A percentile compares a stretch with the other conserved stretches of the same genome.
These are phyloP conservation scores for Anolis carolinensis DNA, from an alignment of 2,113 vertebrate species.

Conservation along the genomic window DNA sequence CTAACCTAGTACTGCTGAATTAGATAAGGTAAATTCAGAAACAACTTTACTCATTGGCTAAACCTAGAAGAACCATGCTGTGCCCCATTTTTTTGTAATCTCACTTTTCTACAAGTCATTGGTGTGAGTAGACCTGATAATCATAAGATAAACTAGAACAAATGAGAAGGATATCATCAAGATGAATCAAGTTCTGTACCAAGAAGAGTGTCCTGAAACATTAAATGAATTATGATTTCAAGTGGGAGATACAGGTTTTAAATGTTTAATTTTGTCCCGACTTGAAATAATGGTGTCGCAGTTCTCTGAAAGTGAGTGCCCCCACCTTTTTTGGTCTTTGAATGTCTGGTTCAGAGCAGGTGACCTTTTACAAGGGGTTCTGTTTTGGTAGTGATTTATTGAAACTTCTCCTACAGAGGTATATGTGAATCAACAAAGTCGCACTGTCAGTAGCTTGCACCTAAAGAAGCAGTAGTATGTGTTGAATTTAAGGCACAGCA, in stretches of 20 bases:
- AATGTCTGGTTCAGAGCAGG: not conserved
- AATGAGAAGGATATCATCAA: not conserved
- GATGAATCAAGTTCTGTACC: not conserved
- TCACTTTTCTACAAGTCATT: not conserved
- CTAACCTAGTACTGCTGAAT: not conserved
- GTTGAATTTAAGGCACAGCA: slow-evolving; percentile 1
- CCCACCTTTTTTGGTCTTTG: not conserved
- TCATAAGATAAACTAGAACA: not conserved
- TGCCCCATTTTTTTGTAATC: not conserved
- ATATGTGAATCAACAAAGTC: slow-evolving; percentile 11
- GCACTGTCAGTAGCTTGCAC: not conserved
- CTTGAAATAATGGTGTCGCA: not conserved
- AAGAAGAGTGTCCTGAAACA: not conserved
- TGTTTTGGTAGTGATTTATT: slow-evolving; percentile 16
- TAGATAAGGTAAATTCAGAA: not conserved
- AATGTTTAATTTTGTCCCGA: not conserved
- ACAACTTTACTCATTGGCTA: not conserved
- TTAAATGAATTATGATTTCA: not conserved
- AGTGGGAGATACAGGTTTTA: not conserved
- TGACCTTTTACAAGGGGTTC: not conserved
- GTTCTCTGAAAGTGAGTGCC: not conserved
- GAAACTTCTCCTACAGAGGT: slow-evolving; percentile 1
- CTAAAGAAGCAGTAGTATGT: slow-evolving; percentile 1
- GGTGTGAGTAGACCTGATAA: not conserved
- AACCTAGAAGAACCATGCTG: not conserved